phyloP scores from a whole-genome alignment of 2,797 vertebrate species.

The Centropyge bicolor region DNA sequence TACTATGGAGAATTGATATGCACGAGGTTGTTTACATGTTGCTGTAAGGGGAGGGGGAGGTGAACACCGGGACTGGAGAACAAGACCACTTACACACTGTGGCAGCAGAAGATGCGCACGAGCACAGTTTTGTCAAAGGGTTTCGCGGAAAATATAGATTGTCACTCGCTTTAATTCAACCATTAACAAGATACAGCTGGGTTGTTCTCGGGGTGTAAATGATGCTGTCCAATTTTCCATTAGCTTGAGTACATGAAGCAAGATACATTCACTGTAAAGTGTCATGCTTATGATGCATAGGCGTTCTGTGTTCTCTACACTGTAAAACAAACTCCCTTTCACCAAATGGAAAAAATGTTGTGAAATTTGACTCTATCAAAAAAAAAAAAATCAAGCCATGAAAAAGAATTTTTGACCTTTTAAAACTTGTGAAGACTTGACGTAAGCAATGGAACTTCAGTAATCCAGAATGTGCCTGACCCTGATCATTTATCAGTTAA shows the following conservation, averaged over 20 bases:
- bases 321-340: constrained; percentile 8
- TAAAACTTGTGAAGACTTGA: not conserved
- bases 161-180: constrained; percentile 62
- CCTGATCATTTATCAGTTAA: not conserved
- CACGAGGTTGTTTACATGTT: constrained; percentile 70
- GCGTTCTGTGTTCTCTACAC: not conserved
- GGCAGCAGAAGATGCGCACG: constrained; percentile 33
- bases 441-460: not conserved
- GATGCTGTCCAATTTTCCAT: constrained; percentile 57
- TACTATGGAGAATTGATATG: constrained; percentile 74
- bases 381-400: not conserved
- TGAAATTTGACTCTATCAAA: not conserved
- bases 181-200: constrained; percentile 59
- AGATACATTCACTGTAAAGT: constrained; percentile 35
- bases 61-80: constrained; percentile 38
- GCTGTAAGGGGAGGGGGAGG: constrained; percentile 49
- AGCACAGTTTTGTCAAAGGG: constrained; percentile 41
- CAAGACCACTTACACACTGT: constrained; percentile 31
- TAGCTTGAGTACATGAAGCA: constrained; percentile 52
- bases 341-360: not conserved
- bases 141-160: constrained; percentile 55
- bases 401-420: not conserved
- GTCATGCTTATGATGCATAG: constrained; percentile 39
- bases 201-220: constrained; percentile 51
- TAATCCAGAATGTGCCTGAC: not conserved